These are phyloP conservation scores for Phyllostomus hastatus DNA, from an alignment of 2,113 vertebrate genomes.

Conservation along the genomic window DNA sequence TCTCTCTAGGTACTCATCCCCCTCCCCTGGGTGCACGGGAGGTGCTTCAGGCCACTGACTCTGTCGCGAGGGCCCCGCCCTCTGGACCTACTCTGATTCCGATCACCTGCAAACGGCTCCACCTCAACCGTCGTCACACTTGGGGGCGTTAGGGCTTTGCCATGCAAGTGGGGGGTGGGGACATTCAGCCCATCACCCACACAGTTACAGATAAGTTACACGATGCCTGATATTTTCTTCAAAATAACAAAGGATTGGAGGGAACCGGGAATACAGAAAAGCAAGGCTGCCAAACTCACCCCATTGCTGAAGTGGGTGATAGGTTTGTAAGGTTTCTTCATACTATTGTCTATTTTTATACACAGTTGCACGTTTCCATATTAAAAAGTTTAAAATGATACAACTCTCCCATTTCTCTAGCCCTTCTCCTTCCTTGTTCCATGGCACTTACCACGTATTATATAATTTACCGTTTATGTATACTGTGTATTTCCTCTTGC, in stretches of 20 bases:
- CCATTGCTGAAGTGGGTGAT: background rate
- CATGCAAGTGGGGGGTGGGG: background rate
- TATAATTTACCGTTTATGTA: background rate
- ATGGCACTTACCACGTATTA: background rate
- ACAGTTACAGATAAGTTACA: background rate
- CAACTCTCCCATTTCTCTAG: background rate
- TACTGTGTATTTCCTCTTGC: accelerated
- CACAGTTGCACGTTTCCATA: background rate
- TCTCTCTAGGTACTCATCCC: background rate
- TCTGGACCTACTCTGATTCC: background rate
- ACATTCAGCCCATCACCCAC: background rate
- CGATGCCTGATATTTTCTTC: background rate
- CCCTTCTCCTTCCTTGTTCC: background rate
- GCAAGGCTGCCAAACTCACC: background rate
- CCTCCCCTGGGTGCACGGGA: background rate
- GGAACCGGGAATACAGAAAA: background rate
- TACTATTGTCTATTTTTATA: background rate
- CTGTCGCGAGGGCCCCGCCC: background rate
- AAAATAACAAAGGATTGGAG: background rate
- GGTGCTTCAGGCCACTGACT: background rate
- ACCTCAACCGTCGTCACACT: background rate
- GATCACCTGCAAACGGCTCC: background rate
- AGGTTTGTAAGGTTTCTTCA: background rate
- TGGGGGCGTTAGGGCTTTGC: background rate
- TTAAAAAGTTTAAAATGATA: background rate